Percentiles rank a stretch among this genome's conserved stretches.
Evolutionary conservation across 2,888 invertebrate genomes (phyloP).

Genomic region (Rhingia rostrata): DNA sequence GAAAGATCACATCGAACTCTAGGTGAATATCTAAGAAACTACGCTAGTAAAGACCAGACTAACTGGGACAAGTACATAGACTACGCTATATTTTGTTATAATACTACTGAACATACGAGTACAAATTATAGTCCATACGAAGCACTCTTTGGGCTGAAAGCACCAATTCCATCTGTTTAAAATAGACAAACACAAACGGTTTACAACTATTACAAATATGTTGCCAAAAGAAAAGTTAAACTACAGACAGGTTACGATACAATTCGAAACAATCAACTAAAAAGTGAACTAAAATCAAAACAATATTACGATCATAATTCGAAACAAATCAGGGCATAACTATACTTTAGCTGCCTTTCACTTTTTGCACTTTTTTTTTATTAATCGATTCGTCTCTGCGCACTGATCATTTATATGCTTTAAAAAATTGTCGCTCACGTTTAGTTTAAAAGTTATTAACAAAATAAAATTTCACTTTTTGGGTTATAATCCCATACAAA

Average conservation of each 20-base stretch:
- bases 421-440: no score
- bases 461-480: no score
- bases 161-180: background rate
- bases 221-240: background rate
- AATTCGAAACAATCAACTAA: no score
- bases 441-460: no score
- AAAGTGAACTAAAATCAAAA: no score
- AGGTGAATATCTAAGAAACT: constrained; percentile 7
- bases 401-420: no score
- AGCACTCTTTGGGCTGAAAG: background rate
- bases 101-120: constrained; percentile 11
- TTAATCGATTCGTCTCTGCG: no score
- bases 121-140: background rate
- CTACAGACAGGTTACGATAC: background rate
- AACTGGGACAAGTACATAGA: constrained; percentile 1
- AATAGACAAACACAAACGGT: background rate
- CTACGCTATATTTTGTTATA: constrained; percentile 5
- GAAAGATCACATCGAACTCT: constrained; percentile 15
- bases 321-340: no score
- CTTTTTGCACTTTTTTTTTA: no score
- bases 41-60: background rate
- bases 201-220: background rate
- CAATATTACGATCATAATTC: no score
- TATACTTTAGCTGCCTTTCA: no score
- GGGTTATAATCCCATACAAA: no score